Conservation (phyloP, 2,888 invertebrate species). For the Ormyrus rosae region DNA sequence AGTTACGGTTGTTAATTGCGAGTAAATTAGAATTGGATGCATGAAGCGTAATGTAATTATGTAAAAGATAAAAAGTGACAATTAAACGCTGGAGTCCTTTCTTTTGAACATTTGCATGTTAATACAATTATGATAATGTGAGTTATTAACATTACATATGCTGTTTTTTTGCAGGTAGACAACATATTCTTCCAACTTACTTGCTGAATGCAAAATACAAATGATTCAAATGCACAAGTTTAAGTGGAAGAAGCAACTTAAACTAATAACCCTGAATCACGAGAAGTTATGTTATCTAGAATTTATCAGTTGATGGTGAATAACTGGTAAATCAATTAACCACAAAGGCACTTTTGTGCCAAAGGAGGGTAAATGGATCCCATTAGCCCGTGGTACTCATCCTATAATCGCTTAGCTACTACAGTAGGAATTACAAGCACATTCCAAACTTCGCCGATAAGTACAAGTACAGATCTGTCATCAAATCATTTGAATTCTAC, state of each 20-base stretch:
- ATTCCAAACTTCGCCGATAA: slow-evolving; percentile 83
- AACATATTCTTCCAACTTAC: slow-evolving; percentile 1
- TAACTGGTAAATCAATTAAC: slow-evolving; percentile 27
- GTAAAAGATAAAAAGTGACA: no score
- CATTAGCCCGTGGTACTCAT: slow-evolving; percentile 91
- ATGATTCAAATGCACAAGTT: slow-evolving; percentile 55
- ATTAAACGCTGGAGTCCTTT: no score
- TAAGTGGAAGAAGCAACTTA: slow-evolving; percentile 48
- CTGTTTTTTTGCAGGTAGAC: slow-evolving; percentile 33
- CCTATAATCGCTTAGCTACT: slow-evolving; percentile 88
- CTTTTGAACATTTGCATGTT: no score
- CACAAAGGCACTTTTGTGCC: slow-evolving; percentile 50
- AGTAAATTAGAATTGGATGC: no score
- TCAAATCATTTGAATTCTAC: slow-evolving; percentile 76
- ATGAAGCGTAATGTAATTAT: no score
- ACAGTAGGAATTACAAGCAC: slow-evolving; percentile 79
- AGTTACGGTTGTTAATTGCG: no score
- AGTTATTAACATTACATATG: no score
- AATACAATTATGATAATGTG: no score
- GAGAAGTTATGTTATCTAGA: slow-evolving; percentile 44
- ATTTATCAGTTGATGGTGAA: slow-evolving; percentile 54
- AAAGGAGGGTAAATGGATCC: slow-evolving; percentile 83
- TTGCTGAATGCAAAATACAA: slow-evolving; percentile 46
- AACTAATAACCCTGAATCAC: slow-evolving; percentile 10
- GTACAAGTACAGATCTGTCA: slow-evolving; percentile 81